Base-by-base conservation (phyloP, 2,113 vertebrate genomes). In the Dermatemys mawii region DNA sequence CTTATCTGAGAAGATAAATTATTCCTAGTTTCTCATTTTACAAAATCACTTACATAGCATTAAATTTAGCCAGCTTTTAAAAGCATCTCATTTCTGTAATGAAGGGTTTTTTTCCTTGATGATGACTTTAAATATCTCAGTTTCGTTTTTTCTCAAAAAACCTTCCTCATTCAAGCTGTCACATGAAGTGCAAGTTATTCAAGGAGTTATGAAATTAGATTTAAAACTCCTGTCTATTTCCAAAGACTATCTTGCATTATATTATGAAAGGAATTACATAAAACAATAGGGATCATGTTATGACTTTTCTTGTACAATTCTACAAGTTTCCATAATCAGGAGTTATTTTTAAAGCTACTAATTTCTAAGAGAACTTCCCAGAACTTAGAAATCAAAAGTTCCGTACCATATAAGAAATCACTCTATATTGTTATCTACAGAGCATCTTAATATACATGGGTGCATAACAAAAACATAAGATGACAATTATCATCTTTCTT, bases 241-340 rank as follows among this genome's bases (percentile, higher is more conserved):
- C 60, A 55, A 16, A 0, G 1, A 51, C 6, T 1, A 19, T 1
- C n/a, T 1, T 0, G 16, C 2, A 46, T 51, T 22, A 0, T 49
- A 10, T 8, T 0, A 24, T 2, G 4, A 53, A 78, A 8, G 32
- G 11, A 5, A 60, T 32, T 0, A 5, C 17, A 76, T 76, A 44
- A 46, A 76, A 73, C 67, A 73, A 73, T 22, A 73, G 26, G 44
- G 6, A 46, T 24, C 41, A 46, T 75, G 41, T 44, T 38, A 44
- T 44, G 70, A 76, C 73, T 76, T 76, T 76, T 46, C 73, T 46
- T 46, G 26, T 76, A 76, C 22, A 57, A 55, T 24, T 55, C 79
- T 26, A 10, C 5, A 70, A 81, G 78, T 26, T 51, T n/a, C 41
- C 48, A 12, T 53, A 8, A 81, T 49, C 29, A 14, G 14, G 22